Evolutionary conservation across 2,888 invertebrate species (phyloP).

Genomic region (Leucophenga maculata): DNA sequence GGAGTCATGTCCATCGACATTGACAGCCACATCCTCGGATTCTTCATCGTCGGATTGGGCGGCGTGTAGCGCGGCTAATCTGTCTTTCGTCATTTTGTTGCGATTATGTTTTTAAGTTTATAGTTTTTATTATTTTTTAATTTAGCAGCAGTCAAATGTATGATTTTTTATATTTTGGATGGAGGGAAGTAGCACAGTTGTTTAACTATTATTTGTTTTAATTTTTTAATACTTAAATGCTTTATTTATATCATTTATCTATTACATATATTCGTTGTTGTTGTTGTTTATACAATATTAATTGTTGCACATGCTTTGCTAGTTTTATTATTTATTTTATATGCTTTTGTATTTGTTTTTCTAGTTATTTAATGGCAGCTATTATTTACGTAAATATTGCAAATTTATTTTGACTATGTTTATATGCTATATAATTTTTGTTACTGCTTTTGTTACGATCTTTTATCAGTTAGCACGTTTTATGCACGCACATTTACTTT

Average conservation of each 20-base stretch:
- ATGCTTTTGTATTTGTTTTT: slow-evolving; percentile 21
- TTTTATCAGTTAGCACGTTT: no score
- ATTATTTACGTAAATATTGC: slow-evolving; percentile 25
- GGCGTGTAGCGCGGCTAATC: slow-evolving; percentile 96
- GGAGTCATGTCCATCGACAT: slow-evolving; percentile 91
- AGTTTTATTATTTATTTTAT: slow-evolving; percentile 32
- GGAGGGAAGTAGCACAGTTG: neutral
- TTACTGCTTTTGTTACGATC: slow-evolving; percentile 29
- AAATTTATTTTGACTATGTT: slow-evolving; percentile 32
- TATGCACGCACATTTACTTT: no score
- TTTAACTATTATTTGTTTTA: neutral
- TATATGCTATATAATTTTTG: slow-evolving; percentile 34
- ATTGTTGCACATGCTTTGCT: slow-evolving; percentile 14
- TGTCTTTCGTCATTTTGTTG: slow-evolving; percentile 91
- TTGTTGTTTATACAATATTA: slow-evolving; percentile 21
- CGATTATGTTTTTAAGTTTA: neutral
- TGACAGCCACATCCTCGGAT: slow-evolving; percentile 95
- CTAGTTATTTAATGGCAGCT: slow-evolving; percentile 37
- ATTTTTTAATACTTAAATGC: neutral
- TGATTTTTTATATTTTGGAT: neutral
- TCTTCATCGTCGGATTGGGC: slow-evolving; percentile 99
- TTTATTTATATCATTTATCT: neutral
- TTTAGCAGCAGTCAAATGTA: neutral
- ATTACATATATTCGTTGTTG: neutral
- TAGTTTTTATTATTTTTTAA: neutral